Evolutionary conservation across 2,797 vertebrate genomes (phyloP), one percentile per base, ranked within the genome.

Genomic region (Salarias fasciatus): DNA sequence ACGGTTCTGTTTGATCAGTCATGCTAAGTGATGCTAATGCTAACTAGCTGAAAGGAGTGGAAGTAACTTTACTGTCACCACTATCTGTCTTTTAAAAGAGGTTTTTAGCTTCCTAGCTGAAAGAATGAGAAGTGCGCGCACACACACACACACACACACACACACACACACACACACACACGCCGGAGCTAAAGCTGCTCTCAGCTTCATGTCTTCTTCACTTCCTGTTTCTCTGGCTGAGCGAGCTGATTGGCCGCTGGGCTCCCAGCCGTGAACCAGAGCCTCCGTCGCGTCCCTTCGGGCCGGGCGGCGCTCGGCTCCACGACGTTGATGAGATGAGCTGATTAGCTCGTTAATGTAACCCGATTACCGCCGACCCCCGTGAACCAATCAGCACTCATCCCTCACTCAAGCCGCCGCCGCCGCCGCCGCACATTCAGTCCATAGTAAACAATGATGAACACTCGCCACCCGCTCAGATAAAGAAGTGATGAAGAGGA

Each of bases 301-400:
- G n/a, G n/a, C n/a, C n/a, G n/a, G n/a, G n/a, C n/a, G n/a, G n/a
- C n/a, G n/a, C n/a, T n/a, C n/a, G n/a, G n/a, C n/a, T n/a, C n/a
- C n/a, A n/a, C n/a, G n/a, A 85, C 87, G 88, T 89, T 90, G 88
- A 89, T 88, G 86, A 86, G 85, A 91, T 88, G 81, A 88, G 79
- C 86, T 66, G 85, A 88, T 90, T 87, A 91, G 90, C 88, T 89
- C 69, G 88, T 86, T 87, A 88, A 88, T 84, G 79, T 89, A 89
- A 90, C 87, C 82, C 87, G 87, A 90, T 91, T 87, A 89, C 74
- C 71, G 66, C 81, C 79, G 84, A 75, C 89, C 85, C 88, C 85
- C 64, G 75, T 72, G 86, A 82, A 83, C 80, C 85, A 89, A 90
- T 91, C 89, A 91, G 64, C 79, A 48, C 69, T 83, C 84, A 88